A percentile compares a stretch with the other conserved stretches of the same genome.
Conservation (phyloP, 2,113 vertebrate genomes). For the Noctilio leporinus region DNA sequence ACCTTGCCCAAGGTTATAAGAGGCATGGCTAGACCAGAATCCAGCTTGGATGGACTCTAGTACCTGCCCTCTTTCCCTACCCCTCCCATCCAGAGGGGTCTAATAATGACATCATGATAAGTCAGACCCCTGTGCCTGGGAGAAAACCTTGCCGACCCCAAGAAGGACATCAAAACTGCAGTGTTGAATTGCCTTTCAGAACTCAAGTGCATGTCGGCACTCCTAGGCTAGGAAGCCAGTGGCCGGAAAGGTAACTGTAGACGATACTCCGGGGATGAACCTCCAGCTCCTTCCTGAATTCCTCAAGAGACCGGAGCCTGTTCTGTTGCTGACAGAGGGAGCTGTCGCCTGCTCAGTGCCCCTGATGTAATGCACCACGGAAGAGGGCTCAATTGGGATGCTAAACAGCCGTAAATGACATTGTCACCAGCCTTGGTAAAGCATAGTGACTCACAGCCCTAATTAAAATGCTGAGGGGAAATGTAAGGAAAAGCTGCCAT, state of each 20-base stretch:
- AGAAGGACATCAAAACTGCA: background rate
- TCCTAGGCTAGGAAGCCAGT: background rate
- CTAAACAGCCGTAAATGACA: constrained; percentile 63
- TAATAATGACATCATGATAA: background rate
- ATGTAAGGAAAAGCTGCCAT: constrained; percentile 51
- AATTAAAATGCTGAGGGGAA: constrained; percentile 58
- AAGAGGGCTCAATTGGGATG: constrained; percentile 48
- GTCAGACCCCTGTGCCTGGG: background rate
- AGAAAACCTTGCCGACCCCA: background rate
- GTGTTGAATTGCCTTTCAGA: background rate
- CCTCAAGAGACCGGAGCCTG: background rate
- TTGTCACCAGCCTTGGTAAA: constrained; percentile 52
- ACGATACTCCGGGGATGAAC: constrained; percentile 5
- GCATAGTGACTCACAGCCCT: constrained; percentile 66
- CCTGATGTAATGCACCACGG: constrained; percentile 21
- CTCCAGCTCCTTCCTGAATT: background rate
- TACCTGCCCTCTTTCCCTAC: background rate
- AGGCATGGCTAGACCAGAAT: background rate
- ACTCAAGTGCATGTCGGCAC: background rate
- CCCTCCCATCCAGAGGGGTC: background rate
- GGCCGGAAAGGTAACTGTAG: background rate
- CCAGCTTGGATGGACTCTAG: background rate
- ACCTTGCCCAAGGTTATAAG: background rate
- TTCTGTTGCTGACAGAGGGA: constrained; percentile 43
- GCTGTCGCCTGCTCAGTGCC: background rate